Base-by-base conservation (phyloP, 1,140 invertebrate genomes). In the Rhizoglyphus robini region DNA sequence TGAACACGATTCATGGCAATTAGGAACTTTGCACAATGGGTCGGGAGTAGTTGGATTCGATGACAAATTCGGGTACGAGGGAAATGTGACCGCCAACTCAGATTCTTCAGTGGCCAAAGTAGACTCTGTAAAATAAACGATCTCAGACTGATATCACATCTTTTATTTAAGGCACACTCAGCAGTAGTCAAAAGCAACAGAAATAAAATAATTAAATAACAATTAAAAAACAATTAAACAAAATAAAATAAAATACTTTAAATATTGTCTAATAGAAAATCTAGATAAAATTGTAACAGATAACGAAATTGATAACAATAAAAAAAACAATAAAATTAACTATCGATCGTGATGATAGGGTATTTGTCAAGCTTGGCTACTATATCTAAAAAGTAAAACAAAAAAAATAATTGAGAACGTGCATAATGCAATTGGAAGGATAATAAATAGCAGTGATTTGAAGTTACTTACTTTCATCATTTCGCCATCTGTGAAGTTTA, bases 391-490 rank as follows among this genome's bases (percentile, higher is more conserved):
- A 60, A 3, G 25, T 38, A 29, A 54, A 59, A 49, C 30, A 20
- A 59, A 41, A 46, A 27, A 60, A 41, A 54, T 25, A 54, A 54
- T 54, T 54, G 51, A 54, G 51, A 27, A 32, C 51, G 23, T 54
- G 8, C 8, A 15, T 27, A 15, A 58, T 29, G 15, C 54, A 1
- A 23, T 59, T 4, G 31, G 4, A 38, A 4, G 25, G 57, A 31
- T 31, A 4, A 38, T 32, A 54, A 23, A 25, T 32, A 5, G 20
- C 20, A 20, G 51, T n/a, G n/a, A n/a, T n/a, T n/a, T n/a, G n/a
- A n/a, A n/a, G n/a, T 3, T 30, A 64, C 63, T 64, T 27, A 64
- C 63, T 49, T 48, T 64, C 63, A 23, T 64, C 63, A 20, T 63
- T 63, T 1, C 47, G 47, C 63, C 63, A 64, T 18, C 63, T 41